Evolutionary conservation across 2,797 vertebrate species (phyloP).

Genomic region (Schizothorax lantsangensis): DNA sequence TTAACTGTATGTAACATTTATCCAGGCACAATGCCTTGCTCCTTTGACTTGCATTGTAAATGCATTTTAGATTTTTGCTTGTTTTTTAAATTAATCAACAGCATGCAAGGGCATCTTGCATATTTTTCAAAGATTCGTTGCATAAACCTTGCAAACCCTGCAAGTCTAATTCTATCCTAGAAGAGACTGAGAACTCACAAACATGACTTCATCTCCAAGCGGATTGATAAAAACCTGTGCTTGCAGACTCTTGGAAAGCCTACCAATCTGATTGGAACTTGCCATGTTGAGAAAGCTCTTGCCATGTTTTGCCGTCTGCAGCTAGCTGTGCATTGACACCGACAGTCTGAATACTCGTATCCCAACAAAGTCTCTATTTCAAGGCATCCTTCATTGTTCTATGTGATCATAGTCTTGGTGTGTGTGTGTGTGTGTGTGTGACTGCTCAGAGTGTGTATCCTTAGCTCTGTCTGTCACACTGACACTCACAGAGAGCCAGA

Average conservation of each 20-base stretch:
- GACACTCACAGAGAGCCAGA: slow-evolving; percentile 17
- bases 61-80: neutral
- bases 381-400: slow-evolving; percentile 8
- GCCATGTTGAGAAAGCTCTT: slow-evolving; percentile 11
- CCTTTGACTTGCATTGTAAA: neutral
- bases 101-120: neutral
- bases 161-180: neutral
- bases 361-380: neutral
- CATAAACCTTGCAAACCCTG: neutral
- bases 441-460: slow-evolving; percentile 12
- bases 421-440: slow-evolving; percentile 3
- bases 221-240: slow-evolving; percentile 1
- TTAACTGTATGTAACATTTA: neutral
- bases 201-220: neutral
- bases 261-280: neutral
- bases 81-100: neutral
- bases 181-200: neutral
- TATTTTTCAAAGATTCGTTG: neutral
- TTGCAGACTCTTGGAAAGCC: neutral
- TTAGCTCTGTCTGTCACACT: slow-evolving; percentile 35
- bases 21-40: neutral
- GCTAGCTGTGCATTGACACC: neutral
- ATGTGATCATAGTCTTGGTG: slow-evolving; percentile 7
- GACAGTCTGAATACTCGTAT: neutral
- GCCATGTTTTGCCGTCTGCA: neutral